phyloP scores from a whole-genome alignment of 2,797 vertebrate species.

The Notolabrus celidotus region DNA sequence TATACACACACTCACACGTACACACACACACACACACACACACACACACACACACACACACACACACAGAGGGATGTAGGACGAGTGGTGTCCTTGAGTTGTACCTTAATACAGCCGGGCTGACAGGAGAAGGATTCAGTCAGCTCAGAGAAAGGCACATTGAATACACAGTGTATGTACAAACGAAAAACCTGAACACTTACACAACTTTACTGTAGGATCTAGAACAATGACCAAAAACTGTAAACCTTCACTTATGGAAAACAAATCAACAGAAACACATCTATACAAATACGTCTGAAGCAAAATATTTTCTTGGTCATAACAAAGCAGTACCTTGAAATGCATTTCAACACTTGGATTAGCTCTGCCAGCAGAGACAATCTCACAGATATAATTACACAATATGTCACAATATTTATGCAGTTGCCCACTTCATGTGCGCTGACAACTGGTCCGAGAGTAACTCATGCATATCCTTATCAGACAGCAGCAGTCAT shows the following conservation, averaged over 20 bases:
- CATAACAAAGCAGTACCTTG: constrained; percentile 96
- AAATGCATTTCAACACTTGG: constrained; percentile 90
- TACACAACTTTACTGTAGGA: constrained; percentile 94
- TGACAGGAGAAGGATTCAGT: constrained; percentile 81
- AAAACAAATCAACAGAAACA: constrained; percentile 77
- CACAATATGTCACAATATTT: constrained; percentile 86
- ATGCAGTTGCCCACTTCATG: constrained; percentile 72
- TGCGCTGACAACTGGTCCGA: constrained; percentile 57
- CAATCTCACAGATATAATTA: constrained; percentile 91
- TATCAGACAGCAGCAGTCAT: constrained; percentile 75
- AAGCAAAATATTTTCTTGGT: constrained; percentile 98
- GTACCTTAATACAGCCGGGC: constrained; percentile 83
- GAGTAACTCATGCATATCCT: constrained; percentile 76
- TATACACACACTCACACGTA: constrained; percentile 71
- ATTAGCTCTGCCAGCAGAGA: constrained; percentile 98
- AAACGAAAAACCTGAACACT: constrained; percentile 80
- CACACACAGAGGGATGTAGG: constrained; percentile 59
- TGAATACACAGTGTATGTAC: constrained; percentile 89
- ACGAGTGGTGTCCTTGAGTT: constrained; percentile 80
- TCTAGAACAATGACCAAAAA: constrained; percentile 95
- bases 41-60: constrained; percentile 31
- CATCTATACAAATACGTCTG: constrained; percentile 93
- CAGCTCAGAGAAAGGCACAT: constrained; percentile 88
- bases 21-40: too few species aligned
- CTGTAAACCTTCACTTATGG: constrained; percentile 99